Evolutionary conservation across 2,113 vertebrate genomes (phyloP).

Genomic region (Chamaea fasciata): DNA sequence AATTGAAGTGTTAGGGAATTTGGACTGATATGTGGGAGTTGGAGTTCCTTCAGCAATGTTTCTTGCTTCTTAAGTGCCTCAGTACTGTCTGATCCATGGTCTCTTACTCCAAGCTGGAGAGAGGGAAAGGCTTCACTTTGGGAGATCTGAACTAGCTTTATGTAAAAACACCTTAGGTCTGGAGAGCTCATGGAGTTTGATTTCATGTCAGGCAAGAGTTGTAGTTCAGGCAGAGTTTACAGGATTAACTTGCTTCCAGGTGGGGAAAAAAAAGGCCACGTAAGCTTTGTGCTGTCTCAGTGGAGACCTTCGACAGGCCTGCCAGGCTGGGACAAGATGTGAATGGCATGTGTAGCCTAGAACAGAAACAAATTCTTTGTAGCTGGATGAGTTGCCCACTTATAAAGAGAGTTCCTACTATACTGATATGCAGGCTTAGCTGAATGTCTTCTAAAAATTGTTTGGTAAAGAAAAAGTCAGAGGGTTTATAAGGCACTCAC

Average conservation of each 20-base stretch:
- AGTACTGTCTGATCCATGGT: not conserved
- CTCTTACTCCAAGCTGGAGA: fast-evolving
- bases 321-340: not conserved
- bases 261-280: not conserved
- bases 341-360: not conserved
- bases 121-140: not conserved
- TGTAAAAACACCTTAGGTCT: not conserved
- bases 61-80: not conserved
- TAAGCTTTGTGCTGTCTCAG: not conserved
- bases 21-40: fast-evolving
- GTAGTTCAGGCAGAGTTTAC: not conserved
- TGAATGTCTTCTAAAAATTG: not conserved
- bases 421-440: not conserved
- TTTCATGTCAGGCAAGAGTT: not conserved
- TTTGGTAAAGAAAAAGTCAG: not conserved
- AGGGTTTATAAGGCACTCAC: not conserved
- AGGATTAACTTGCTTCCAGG: not conserved
- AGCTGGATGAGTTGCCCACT: not conserved
- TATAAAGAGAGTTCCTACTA: not conserved
- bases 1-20: not conserved
- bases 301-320: not conserved
- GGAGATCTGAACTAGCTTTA: not conserved
- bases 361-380: not conserved
- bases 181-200: not conserved
- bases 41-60: not conserved